phyloP scores from a whole-genome alignment of 2,113 vertebrate species.

The Empidonax alnorum region DNA sequence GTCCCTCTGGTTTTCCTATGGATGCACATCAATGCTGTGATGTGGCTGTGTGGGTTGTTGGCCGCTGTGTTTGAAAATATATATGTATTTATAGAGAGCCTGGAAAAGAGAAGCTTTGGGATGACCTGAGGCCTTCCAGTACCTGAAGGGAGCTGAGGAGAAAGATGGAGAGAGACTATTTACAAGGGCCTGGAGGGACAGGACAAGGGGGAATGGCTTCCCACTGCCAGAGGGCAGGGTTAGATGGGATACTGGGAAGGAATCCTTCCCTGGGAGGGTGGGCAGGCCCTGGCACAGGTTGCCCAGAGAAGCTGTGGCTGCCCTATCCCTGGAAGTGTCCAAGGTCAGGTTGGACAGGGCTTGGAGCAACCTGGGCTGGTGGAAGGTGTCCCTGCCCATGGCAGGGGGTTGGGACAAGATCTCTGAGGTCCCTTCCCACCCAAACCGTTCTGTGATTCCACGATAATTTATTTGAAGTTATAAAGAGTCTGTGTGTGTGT shows the following conservation, averaged over 20 bases:
- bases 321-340: background rate
- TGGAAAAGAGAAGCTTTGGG: background rate
- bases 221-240: background rate
- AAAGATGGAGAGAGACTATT: background rate
- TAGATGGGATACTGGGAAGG: background rate
- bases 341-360: fast-evolving
- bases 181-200: background rate
- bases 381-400: background rate
- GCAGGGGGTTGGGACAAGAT: background rate
- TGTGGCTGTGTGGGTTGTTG: background rate
- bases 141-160: background rate
- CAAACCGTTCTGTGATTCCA: background rate
- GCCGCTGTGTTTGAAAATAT: background rate
- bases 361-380: fast-evolving
- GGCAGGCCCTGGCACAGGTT: background rate
- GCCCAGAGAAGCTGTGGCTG: background rate
- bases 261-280: background rate
- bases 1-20: background rate
- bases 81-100: too few relatives aligned
- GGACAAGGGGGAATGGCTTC: background rate
- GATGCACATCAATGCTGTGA: background rate
- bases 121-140: background rate
- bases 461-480: background rate
- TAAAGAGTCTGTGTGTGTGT: background rate
- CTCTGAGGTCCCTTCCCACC: background rate